Conservation (phyloP, 2,113 vertebrate species). For the Mola mola region DNA sequence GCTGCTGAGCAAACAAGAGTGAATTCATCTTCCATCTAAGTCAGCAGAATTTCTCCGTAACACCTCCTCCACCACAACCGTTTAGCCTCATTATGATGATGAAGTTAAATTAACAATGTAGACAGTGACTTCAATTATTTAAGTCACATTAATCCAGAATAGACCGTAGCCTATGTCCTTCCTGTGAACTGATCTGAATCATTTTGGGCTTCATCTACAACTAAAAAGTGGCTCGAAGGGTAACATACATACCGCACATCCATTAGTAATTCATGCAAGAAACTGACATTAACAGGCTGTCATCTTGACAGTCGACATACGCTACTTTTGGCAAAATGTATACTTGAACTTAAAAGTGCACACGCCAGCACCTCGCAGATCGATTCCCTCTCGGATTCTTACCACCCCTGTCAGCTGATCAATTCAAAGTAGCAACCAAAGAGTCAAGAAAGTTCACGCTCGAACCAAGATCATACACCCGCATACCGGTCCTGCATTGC, state of each 20-base stretch:
- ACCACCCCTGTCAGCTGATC: not conserved
- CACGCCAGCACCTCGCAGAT: not conserved
- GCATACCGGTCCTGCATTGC: not conserved
- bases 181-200: no score
- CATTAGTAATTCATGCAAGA: not conserved
- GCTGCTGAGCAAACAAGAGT: constrained; percentile 4
- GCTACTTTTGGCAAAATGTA: not conserved
- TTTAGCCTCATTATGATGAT: not conserved
- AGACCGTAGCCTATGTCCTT: no score
- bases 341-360: constrained; percentile 5
- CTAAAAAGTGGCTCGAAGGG: no score
- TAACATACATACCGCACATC: no score
- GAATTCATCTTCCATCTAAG: no score
- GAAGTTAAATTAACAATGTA: not conserved
- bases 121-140: not conserved
- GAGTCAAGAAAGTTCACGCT: not conserved
- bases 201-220: no score
- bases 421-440: not conserved
- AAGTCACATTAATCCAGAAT: no score
- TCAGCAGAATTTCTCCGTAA: no score
- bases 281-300: not conserved
- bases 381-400: not conserved
- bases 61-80: no score
- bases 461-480: not conserved
- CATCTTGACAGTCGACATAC: not conserved